Base-by-base conservation (phyloP, 2,797 vertebrate species). In the Pampus argenteus region DNA sequence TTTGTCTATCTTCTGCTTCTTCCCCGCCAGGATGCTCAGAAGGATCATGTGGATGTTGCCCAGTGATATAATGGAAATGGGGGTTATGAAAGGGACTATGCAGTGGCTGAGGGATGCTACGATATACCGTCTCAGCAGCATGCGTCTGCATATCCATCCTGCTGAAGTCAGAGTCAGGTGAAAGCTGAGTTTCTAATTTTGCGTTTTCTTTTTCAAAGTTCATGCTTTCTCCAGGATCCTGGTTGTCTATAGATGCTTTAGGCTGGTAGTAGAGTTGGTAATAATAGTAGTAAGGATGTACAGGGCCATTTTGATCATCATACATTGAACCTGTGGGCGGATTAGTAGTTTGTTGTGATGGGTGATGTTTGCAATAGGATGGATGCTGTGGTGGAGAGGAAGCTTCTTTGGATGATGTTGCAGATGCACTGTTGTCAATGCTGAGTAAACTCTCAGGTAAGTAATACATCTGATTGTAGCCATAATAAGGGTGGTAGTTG, bases 401-500 rank as follows among this genome's bases (percentile, higher is more conserved):
- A 22, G 52, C 44, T 50, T 59, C 50, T 68, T 65, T 17, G n/a
- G 63, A 26, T 56, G 73, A 54, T 28, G 73, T 3, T n/a, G 25
- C 51, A 73, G 38, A 52, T 3, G 2, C 15, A 2, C 0, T 13
- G 28, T 23, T 29, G 3, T 54, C 18, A 45, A 34, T 0, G 0
- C 25, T 18, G 3, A 11, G 59, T 23, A 28, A 61, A 26, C 20
- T 38, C 23, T 69, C 47, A 5, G 76, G 78, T 51, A 48, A 23
- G 44, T 62, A 58, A 65, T 71, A 71, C 23, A 51, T 51, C 6
- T 55, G 68, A 60, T 85, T 44, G 71, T 85, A 56, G 62, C 66
- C 48, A 45, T 79, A 68, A 55, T 70, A 82, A 1, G 74, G 73
- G 42, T 81, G 40, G 29, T 79, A 54, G 76, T 78, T 55, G 74